phyloP scores from a whole-genome alignment of 2,797 vertebrate species.

The Xenops minutus region DNA sequence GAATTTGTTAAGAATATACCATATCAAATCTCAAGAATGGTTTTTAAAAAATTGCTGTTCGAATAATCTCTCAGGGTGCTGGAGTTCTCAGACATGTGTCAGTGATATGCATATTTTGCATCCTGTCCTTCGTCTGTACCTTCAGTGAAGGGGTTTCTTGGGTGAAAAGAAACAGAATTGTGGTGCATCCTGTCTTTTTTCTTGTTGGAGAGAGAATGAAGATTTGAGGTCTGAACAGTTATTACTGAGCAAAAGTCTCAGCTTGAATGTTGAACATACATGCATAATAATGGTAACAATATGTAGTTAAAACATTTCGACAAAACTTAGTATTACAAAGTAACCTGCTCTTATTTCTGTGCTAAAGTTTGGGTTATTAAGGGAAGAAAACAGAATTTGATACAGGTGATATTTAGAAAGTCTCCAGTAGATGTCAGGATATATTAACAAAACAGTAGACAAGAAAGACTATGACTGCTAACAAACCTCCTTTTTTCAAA shows the following conservation, averaged over 20 bases:
- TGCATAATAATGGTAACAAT: neutral
- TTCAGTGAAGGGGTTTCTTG: neutral
- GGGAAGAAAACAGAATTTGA: neutral
- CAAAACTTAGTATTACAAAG: neutral
- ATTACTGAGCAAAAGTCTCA: neutral
- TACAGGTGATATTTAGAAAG: neutral
- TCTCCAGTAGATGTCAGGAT: constrained; percentile 73
- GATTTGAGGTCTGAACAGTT: neutral
- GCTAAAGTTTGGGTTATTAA: neutral
- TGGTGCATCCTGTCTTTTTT: neutral
- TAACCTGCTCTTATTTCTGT: neutral
- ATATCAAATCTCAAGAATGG: neutral
- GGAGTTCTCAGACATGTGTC: neutral
- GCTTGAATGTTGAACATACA: neutral
- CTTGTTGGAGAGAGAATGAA: neutral
- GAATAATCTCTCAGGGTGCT: neutral
- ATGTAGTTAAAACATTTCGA: neutral
- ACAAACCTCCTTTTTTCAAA: neutral
- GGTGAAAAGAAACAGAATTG: neutral
- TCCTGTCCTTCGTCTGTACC: neutral
- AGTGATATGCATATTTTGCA: neutral
- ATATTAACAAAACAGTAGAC: neutral
- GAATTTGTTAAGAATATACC: neutral
- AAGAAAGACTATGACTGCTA: neutral
- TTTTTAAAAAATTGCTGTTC: neutral